Base-by-base conservation (phyloP, 1,140 invertebrate species). In the Heliconius nattereri region DNA sequence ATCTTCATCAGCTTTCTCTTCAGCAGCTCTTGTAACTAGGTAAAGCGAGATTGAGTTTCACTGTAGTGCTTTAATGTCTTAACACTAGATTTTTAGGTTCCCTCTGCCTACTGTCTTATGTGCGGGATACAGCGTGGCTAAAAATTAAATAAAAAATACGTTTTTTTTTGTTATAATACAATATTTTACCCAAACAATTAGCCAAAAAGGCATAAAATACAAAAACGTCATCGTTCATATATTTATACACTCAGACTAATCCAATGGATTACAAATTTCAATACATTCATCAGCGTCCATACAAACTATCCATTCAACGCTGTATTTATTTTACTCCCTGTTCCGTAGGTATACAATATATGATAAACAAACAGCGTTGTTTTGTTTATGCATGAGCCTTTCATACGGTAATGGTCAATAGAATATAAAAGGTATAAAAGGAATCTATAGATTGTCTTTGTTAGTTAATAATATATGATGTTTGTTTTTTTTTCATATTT, bases 371-470 rank as follows among this genome's bases (percentile, higher is more conserved):
- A 66, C 57, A 66, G 57, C 57, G 23, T 66, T 66, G 57, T 26
- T 13, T 29, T 66, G 57, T 29, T 26, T 66, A 66, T 66, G 57
- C 57, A 66, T 66, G 57, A 66, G 57, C 23, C 9, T 60, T 60
- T 60, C 54, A 60, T 60, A 60, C n/a, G 54, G 54, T 60, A 60
- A 60, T 60, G 54, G 57, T 66, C 57, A 66, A 66, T 66, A 66
- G 57, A 66, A 66, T 66, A 26, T 66, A 66, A 66, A 66, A 66
- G 9, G 57, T 8, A 29, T 26, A 29, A n/a, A n/a, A n/a, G n/a
- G n/a, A n/a, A 26, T 66, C 13, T 66, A 11, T 66, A 16, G 23
- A n/a, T 13, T n/a, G 57, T n/a, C 1, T 66, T 9, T n/a, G 57
- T 26, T 66, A 7, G 9, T n/a, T 66, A 16, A 66, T 66, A 66